phyloP scores from a whole-genome alignment of 2,113 vertebrate genomes.

The Ia io region DNA sequence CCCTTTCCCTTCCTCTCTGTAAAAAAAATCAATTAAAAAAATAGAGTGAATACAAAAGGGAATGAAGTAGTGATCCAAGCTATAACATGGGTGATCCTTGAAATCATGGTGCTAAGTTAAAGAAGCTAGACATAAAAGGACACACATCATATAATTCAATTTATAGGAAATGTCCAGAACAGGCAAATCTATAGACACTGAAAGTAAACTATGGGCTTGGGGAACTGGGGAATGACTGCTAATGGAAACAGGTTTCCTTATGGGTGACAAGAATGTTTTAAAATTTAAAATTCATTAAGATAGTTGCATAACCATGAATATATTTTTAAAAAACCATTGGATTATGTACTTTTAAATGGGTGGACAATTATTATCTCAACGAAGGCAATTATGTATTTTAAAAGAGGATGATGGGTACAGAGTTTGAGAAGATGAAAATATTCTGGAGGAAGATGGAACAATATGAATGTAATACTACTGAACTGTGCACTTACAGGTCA shows the following conservation, averaged over 20 bases:
- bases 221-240: not conserved
- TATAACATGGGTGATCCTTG: not conserved
- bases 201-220: not conserved
- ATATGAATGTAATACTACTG: too few relatives aligned
- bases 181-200: not conserved
- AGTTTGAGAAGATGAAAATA: too few relatives aligned
- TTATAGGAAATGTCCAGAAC: not conserved
- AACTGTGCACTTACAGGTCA: too few relatives aligned
- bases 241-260: not conserved
- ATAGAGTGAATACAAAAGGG: not conserved
- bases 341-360: slow-evolving; percentile 10
- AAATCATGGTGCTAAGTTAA: not conserved
- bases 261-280: not conserved
- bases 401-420: too few relatives aligned
- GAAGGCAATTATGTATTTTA: not conserved
- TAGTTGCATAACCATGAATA: not conserved
- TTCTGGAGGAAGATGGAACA: too few relatives aligned
- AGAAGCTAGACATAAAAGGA: slow-evolving; percentile 13
- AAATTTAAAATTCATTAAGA: slow-evolving; percentile 8
- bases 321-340: not conserved
- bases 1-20: too few relatives aligned
- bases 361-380: not conserved
- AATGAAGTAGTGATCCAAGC: not conserved
- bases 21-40: too few relatives aligned
- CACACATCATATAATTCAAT: not conserved